Evolutionary conservation across 2,797 vertebrate species (phyloP).

Genomic region (Acrocephalus scirpaceus): DNA sequence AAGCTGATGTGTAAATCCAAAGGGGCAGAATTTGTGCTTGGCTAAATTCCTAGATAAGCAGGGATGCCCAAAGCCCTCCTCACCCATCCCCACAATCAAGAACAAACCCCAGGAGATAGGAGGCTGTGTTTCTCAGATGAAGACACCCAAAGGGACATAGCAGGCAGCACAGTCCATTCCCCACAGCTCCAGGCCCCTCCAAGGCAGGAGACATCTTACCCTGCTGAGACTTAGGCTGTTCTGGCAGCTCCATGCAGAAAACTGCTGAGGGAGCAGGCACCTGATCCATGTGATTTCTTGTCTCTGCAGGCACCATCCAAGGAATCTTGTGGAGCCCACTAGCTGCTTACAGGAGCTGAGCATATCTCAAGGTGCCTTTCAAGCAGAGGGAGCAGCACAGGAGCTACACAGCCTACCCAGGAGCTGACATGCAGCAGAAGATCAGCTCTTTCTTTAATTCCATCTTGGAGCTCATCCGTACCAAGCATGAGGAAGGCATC

Average conservation of each 20-base stretch:
- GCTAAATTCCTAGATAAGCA: background rate
- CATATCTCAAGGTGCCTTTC: background rate
- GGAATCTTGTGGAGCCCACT: background rate
- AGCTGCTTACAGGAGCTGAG: background rate
- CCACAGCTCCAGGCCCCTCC: background rate
- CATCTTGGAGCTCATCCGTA: constrained; percentile 80
- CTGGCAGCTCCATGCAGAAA: background rate
- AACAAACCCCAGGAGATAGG: background rate
- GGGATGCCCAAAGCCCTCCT: background rate
- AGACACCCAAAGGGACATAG: background rate
- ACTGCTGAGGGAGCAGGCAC: background rate
- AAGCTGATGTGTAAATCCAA: background rate
- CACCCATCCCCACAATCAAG: background rate
- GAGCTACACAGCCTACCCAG: background rate
- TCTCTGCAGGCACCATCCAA: constrained; percentile 51
- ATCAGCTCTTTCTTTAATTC: constrained; percentile 83
- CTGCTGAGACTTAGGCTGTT: background rate
- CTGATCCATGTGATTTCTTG: background rate
- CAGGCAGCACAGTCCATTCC: background rate
- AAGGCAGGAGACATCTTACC: background rate
- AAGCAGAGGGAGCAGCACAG: background rate
- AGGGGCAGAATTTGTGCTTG: background rate
- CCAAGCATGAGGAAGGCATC: constrained; percentile 87
- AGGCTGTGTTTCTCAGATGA: background rate
- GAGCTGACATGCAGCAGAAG: constrained; percentile 70